These are phyloP conservation scores for Nephrotoma appendiculata DNA, from an alignment of 2,888 invertebrate genomes.

Conservation along the genomic window DNA sequence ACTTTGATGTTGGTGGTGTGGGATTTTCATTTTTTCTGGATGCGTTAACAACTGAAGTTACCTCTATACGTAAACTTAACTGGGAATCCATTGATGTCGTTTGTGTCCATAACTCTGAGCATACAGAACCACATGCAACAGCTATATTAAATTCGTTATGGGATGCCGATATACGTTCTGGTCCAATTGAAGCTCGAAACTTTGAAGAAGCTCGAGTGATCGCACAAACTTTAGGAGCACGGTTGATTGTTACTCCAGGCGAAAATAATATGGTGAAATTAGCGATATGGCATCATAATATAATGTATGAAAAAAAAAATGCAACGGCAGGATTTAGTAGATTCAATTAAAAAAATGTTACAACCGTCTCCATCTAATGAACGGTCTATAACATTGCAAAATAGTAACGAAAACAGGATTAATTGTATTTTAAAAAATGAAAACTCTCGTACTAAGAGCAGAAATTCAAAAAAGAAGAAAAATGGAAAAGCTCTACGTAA, in stretches of 20 bases:
- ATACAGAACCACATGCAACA: constrained; percentile 26
- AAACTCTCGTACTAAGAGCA: neutral
- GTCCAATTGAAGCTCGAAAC: constrained; percentile 37
- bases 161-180: constrained; percentile 43
- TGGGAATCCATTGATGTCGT: constrained; percentile 41
- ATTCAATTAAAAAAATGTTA: neutral
- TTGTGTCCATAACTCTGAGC: constrained; percentile 39
- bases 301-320: neutral
- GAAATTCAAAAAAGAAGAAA: no score
- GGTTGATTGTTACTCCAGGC: neutral
- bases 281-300: neutral
- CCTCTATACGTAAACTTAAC: constrained; percentile 33
- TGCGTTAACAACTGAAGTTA: constrained; percentile 39
- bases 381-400: neutral
- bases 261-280: neutral
- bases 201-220: constrained; percentile 47
- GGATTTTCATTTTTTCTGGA: constrained; percentile 71
- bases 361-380: neutral
- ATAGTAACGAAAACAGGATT: neutral
- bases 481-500: no score
- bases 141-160: constrained; percentile 44
- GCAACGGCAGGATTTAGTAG: neutral
- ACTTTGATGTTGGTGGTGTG: constrained; percentile 34
- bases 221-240: constrained; percentile 36
- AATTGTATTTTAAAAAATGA: neutral